Percentiles rank a stretch among this genome's conserved stretches.
phyloP scores from a whole-genome alignment of 2,113 vertebrate species.

The Sinocyclocheilus anshuiensis region DNA sequence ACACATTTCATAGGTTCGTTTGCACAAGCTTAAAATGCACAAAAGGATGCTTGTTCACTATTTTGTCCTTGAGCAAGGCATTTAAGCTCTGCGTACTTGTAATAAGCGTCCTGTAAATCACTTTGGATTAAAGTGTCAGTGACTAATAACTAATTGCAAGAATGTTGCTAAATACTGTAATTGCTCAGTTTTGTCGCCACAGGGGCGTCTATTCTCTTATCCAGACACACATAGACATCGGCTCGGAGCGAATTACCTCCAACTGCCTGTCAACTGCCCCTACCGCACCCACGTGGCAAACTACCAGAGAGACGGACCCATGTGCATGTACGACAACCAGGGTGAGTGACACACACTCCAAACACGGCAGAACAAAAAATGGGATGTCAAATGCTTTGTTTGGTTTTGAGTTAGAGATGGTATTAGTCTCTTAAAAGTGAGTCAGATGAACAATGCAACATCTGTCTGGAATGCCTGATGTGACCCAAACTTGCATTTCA shows the following conservation, averaged over 20 bases:
- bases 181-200: constrained; percentile 25
- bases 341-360: constrained; percentile 69
- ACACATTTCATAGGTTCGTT: not conserved
- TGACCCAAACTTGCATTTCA: not conserved
- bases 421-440: not conserved
- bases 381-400: not conserved
- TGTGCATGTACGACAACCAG: constrained; percentile 92
- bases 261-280: constrained; percentile 95
- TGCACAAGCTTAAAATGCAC: not conserved
- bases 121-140: not conserved
- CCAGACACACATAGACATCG: constrained; percentile 95
- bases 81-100: not conserved
- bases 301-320: constrained; percentile 94
- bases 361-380: not conserved
- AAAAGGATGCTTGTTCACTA: not conserved
- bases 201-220: constrained; percentile 95
- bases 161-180: not conserved
- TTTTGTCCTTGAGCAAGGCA: not conserved
- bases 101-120: constrained; percentile 1
- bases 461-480: not conserved
- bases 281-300: constrained; percentile 85
- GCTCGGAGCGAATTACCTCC: constrained; percentile 92
- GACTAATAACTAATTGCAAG: not conserved
- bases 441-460: not conserved
- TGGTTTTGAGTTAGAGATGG: not conserved